phyloP scores from a whole-genome alignment of 1,140 invertebrate genomes.

The Sycophila sp. region DNA sequence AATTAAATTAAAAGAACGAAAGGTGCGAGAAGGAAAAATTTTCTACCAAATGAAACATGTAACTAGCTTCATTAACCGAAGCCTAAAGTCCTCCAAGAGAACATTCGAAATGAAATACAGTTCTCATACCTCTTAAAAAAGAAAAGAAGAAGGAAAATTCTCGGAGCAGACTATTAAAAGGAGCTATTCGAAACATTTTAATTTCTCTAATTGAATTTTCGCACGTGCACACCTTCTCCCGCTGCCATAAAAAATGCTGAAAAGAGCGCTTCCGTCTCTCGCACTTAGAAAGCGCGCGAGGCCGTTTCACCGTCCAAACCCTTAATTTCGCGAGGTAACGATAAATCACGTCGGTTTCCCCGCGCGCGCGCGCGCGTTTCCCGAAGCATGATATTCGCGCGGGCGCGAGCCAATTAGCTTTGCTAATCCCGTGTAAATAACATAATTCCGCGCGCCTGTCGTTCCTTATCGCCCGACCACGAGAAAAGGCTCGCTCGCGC shows the following conservation, averaged over 20 bases:
- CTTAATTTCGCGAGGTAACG: constrained; percentile 26
- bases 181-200: constrained; percentile 33
- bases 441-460: constrained; percentile 55
- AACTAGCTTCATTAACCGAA: too few relatives aligned
- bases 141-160: not conserved
- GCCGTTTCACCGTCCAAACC: not conserved
- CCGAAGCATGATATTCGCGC: constrained; percentile 50
- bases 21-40: too few relatives aligned
- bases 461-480: constrained; percentile 39
- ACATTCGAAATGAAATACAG: not conserved
- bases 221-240: not conserved
- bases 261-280: not conserved
- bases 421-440: constrained; percentile 64
- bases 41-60: not conserved
- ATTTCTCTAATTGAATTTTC: constrained; percentile 35
- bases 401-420: constrained; percentile 57
- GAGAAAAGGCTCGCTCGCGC: not conserved
- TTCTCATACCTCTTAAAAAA: not conserved
- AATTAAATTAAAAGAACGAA: too few relatives aligned
- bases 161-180: not conserved
- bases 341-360: constrained; percentile 26
- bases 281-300: not conserved
- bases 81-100: too few relatives aligned
- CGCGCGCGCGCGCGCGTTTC: constrained; percentile 33
- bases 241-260: not conserved